These are phyloP conservation scores for Caenorhabditis uteleia DNA, from an alignment of 2,888 invertebrate species.

Conservation along the genomic window DNA sequence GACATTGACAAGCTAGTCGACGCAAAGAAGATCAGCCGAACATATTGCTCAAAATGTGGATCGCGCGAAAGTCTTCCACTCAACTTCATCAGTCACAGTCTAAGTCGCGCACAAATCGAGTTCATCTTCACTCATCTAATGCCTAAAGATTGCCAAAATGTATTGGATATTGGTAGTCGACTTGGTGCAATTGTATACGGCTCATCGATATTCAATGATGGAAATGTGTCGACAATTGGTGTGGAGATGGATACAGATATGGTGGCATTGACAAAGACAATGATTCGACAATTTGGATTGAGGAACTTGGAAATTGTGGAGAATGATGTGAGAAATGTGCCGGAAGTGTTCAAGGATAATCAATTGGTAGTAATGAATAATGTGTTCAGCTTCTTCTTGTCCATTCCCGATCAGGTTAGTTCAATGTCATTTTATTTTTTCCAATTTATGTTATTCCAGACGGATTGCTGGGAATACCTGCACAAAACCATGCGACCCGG, in stretches of 20 bases:
- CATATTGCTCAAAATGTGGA: constrained; percentile 74
- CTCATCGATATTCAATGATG: constrained; percentile 46
- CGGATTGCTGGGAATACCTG: constrained; percentile 51
- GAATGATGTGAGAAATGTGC: constrained; percentile 75
- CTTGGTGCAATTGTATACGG: constrained; percentile 79
- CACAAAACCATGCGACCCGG: constrained; percentile 41
- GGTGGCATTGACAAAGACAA: constrained; percentile 74
- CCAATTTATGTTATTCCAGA: constrained; percentile 12
- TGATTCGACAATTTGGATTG: constrained; percentile 26
- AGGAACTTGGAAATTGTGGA: constrained; percentile 70
- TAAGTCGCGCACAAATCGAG: constrained; percentile 49
- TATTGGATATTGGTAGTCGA: constrained; percentile 79
- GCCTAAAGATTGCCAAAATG: constrained; percentile 69
- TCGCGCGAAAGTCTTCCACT: constrained; percentile 73
- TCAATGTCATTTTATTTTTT: neutral
- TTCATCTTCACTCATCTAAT: constrained; percentile 77
- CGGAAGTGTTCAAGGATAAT: constrained; percentile 74
- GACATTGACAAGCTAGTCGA: constrained; percentile 75
- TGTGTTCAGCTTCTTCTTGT: constrained; percentile 78
- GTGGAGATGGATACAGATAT: constrained; percentile 79
- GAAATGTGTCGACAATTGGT: constrained; percentile 75
- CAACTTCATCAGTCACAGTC: constrained; percentile 66
- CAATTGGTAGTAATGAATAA: constrained; percentile 78
- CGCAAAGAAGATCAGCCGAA: constrained; percentile 72
- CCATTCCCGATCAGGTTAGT: constrained; percentile 74